A percentile compares a stretch with the other conserved stretches of the same genome.
Conservation (phyloP, 2,113 vertebrate species). For the Carlito syrichta region DNA sequence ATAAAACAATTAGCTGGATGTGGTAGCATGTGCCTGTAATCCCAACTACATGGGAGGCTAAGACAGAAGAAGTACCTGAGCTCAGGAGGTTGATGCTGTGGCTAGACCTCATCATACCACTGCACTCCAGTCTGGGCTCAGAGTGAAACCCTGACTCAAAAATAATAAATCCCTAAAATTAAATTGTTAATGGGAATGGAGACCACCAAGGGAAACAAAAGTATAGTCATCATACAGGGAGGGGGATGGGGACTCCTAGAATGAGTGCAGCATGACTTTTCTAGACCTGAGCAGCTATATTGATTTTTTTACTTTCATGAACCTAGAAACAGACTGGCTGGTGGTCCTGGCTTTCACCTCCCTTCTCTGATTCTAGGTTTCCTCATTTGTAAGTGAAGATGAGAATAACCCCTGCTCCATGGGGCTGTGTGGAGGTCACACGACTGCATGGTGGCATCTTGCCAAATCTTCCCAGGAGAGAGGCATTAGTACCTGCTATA, state of each 20-base stretch:
- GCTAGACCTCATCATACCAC: too few species aligned
- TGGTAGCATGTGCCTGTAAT: neutral
- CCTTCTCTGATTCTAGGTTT: neutral
- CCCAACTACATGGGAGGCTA: neutral
- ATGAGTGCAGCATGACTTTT: accelerated
- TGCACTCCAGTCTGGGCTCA: too few species aligned
- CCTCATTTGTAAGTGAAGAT: neutral
- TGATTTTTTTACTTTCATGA: too few species aligned
- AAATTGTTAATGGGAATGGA: too few species aligned
- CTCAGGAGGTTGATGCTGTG: too few species aligned
- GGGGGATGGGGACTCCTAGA: too few species aligned
- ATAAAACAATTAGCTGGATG: neutral
- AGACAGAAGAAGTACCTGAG: too few species aligned
- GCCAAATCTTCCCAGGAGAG: neutral
- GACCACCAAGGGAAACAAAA: neutral
- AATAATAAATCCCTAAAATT: too few species aligned
- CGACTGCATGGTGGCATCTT: accelerated
- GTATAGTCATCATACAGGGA: neutral
- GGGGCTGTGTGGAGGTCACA: neutral
- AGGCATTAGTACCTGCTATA: neutral
- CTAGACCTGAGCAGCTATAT: neutral
- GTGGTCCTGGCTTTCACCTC: neutral
- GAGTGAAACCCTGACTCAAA: too few species aligned
- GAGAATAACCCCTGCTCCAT: neutral
- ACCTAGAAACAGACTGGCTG: neutral